phyloP scores from a whole-genome alignment of 1,140 invertebrate species.

The Phortica variegata region DNA sequence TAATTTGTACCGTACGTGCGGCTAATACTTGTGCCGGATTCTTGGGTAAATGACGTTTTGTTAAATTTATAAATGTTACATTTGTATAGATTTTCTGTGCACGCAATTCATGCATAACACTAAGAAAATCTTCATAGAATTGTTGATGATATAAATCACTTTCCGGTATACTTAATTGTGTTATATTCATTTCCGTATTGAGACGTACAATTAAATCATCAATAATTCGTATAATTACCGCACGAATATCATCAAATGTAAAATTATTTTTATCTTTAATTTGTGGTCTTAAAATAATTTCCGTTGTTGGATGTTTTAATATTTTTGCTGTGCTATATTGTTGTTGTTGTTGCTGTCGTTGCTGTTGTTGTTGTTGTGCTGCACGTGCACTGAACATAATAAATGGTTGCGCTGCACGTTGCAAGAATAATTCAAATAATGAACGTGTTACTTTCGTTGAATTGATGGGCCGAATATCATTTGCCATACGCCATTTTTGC shows the following conservation, averaged over 20 bases:
- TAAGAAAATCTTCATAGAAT: constrained; percentile 38
- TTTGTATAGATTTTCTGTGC: constrained; percentile 1
- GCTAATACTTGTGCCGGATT: constrained; percentile 39
- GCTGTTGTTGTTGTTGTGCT: constrained; percentile 18
- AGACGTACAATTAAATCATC: constrained; percentile 31
- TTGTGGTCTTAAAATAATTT: constrained; percentile 18
- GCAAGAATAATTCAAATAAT: no score
- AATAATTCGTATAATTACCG: no score
- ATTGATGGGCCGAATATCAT: no score
- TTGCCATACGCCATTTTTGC: no score
- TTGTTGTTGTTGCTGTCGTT: constrained; percentile 10
- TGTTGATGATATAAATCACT: constrained; percentile 44
- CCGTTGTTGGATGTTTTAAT: constrained; percentile 20
- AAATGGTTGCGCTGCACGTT: no score
- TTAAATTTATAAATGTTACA: not conserved
- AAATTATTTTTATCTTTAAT: no score
- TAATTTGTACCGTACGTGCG: constrained; percentile 32
- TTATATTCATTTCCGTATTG: constrained; percentile 43
- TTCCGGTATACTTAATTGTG: constrained; percentile 46
- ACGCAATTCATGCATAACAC: constrained; percentile 26
- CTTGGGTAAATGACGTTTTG: constrained; percentile 20
- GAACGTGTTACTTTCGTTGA: no score
- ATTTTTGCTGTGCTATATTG: constrained; percentile 21
- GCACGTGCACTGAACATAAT: not conserved
- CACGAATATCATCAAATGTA: no score